Base-by-base conservation (phyloP, 1,140 invertebrate genomes). In the Anoplolepis gracilipes region DNA sequence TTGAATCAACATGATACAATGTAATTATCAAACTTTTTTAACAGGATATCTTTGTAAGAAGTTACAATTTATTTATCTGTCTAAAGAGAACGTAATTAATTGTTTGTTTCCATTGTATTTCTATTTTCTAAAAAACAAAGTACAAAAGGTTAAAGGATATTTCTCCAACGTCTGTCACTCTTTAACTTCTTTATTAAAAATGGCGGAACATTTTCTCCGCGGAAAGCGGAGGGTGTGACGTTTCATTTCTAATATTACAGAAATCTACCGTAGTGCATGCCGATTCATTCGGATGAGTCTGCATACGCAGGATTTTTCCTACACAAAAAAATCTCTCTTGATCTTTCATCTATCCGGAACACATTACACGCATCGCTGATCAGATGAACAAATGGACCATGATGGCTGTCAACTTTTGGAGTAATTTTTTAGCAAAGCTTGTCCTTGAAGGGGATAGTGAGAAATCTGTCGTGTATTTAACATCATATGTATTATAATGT, bases 181-280 rank as follows among this genome's bases (percentile, higher is more conserved):
- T 75, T 75, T 75, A 1, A 75, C 13, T 36, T 46, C 39, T 64
- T 30, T 7, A 77, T 42, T n/a, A 46, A 62, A 42, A 22, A 33
- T n/a, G 19, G 13, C 39, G 10, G 16, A 8, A 62, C 6, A 13
- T 30, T 42, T n/a, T 16, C 46, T 49, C 16, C 5, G 5, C 4
- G 16, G 16, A 49, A 49, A 49, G 46, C 1, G 5, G 10, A 49
- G 46, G 5, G 46, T 49, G 46, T 49, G 16, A 39, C n/a, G 19
- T 77, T n/a, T 77, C 57, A 77, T 77, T 62, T 77, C 75, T 77
- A 64, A 77, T 77, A 77, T 77, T 46, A 25, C 57, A 64, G 39
- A 77, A 64, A 64, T 64, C 61, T 64, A 64, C 19, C 59, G 19
- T 62, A 22, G 73, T 61, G 16, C 57, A 19, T 39, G 16, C 30